Evolutionary conservation across 2,888 invertebrate species (phyloP).

Genomic region (Cantharis rustica): DNA sequence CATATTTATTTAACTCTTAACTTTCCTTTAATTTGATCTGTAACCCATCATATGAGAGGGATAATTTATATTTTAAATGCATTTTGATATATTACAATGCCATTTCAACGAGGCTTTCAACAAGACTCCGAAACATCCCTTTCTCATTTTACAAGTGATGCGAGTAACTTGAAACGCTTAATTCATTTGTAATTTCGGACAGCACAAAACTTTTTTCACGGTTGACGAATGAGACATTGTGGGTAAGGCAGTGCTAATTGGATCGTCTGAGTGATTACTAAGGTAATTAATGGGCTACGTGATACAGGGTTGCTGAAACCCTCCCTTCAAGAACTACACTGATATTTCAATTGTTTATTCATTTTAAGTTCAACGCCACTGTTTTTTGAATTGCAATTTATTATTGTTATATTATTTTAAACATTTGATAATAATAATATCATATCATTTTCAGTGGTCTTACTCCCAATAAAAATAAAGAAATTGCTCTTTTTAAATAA

Average conservation of each 20-base stretch:
- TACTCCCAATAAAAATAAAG: no score
- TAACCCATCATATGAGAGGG: neutral
- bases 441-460: neutral
- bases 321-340: conserved; percentile 39
- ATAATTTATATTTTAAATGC: neutral
- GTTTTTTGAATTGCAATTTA: neutral
- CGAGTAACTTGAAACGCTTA: conserved; percentile 4
- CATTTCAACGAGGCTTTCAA: neutral
- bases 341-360: conserved; percentile 35
- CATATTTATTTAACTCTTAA: neutral
- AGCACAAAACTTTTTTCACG: conserved; percentile 29
- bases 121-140: conserved; percentile 4
- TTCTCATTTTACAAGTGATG: conserved; percentile 4
- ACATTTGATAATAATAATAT: neutral
- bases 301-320: conserved; percentile 41
- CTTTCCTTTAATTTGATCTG: neutral
- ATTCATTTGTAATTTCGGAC: conserved; percentile 8
- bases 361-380: neutral
- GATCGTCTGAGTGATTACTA: conserved; percentile 48
- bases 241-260: conserved; percentile 45
- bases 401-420: neutral
- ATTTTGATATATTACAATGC: neutral
- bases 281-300: conserved; percentile 52
- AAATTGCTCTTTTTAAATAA: no score
- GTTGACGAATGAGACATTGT: conserved; percentile 34